Conservation (phyloP, 2,113 vertebrate species). For the Petroica traversi region DNA sequence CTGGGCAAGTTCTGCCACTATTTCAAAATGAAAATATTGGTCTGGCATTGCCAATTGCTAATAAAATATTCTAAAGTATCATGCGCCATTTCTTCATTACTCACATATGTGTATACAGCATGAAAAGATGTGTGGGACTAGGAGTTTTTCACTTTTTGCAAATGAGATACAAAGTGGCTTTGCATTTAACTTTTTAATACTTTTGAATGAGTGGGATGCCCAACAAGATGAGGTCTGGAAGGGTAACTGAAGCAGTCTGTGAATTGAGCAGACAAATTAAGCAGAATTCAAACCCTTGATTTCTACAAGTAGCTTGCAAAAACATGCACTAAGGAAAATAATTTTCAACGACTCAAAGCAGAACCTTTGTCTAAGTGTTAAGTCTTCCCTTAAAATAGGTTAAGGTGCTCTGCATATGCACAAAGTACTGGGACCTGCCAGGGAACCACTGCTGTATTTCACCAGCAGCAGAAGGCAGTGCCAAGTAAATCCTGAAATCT, state of each 20-base stretch:
- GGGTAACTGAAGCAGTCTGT: not conserved
- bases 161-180: not conserved
- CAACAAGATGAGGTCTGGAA: constrained; percentile 33
- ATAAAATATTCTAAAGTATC: not conserved
- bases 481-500: not conserved
- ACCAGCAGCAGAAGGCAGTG: not conserved
- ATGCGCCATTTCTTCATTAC: not conserved
- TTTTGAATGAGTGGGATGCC: constrained; percentile 15
- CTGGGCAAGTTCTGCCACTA: not conserved
- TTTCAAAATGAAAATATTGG: not conserved
- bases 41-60: not conserved
- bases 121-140: not conserved
- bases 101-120: not conserved
- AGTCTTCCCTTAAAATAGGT: not conserved
- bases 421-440: not conserved
- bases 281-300: not conserved
- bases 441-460: not conserved
- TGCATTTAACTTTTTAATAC: not conserved
- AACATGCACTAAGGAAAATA: constrained; percentile 32
- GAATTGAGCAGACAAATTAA: constrained; percentile 23
- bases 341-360: not conserved
- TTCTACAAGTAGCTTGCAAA: constrained; percentile 46
- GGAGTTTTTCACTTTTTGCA: not conserved
- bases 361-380: not conserved
- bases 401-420: not conserved